Conservation (phyloP, 2,888 invertebrate species). For the Papilio gigon region DNA sequence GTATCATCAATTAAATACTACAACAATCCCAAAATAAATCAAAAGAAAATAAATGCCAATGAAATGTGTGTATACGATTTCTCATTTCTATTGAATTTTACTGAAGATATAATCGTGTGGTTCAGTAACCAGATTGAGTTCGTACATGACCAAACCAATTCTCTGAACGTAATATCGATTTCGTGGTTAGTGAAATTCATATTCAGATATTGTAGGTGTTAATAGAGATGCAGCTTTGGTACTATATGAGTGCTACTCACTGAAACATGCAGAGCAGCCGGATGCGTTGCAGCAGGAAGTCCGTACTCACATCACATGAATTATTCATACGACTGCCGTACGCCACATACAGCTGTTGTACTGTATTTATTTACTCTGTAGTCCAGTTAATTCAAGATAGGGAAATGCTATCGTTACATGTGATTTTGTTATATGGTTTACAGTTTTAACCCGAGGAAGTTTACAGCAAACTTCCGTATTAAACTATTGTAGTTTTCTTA, state of each 20-base stretch:
- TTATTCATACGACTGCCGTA: conserved; percentile 29
- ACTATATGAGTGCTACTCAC: background rate
- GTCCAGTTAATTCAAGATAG: background rate
- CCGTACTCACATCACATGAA: conserved; percentile 29
- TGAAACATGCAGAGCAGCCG: conserved; percentile 3
- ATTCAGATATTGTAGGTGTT: conserved; percentile 7
- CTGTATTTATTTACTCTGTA: conserved; percentile 35
- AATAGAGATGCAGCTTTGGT: background rate
- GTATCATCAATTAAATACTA: too few species aligned
- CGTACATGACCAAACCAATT: background rate
- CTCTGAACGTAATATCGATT: conserved; percentile 1
- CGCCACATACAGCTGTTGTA: conserved; percentile 18
- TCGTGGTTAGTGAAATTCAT: background rate
- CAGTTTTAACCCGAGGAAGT: background rate
- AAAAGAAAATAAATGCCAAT: too few species aligned
- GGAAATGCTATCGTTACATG: too few species aligned
- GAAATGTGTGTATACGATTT: too few species aligned
- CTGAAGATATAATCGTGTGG: background rate
- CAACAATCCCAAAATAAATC: too few species aligned
- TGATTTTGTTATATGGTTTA: background rate
- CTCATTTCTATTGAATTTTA: too few species aligned
- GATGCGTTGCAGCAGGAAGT: conserved; percentile 30
- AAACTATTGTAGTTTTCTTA: background rate
- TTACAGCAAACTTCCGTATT: background rate
- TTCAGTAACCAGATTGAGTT: background rate